Conservation (phyloP, 2,888 invertebrate species). For the Galerucella nymphaeae region DNA sequence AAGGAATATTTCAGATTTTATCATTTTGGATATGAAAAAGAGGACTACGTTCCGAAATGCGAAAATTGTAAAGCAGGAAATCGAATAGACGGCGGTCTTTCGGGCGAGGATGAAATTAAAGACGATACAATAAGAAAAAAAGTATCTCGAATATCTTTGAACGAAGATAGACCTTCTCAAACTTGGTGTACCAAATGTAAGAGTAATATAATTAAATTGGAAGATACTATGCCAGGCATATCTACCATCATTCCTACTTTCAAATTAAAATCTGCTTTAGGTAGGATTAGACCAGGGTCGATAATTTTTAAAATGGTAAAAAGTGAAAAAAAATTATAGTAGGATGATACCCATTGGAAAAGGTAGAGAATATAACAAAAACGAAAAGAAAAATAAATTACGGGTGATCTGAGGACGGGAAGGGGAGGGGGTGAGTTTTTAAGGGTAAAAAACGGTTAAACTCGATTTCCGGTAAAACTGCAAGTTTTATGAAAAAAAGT, state of each 20-base stretch:
- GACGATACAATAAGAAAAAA: conserved; percentile 56
- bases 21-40: conserved; percentile 74
- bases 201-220: conserved; percentile 63
- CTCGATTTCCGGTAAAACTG: too few relatives aligned
- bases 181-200: conserved; percentile 69
- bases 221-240: conserved; percentile 66
- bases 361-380: too few relatives aligned
- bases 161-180: conserved; percentile 51
- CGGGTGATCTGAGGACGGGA: too few relatives aligned
- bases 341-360: too few relatives aligned
- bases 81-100: conserved; percentile 36
- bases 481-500: too few relatives aligned
- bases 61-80: conserved; percentile 46
- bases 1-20: conserved; percentile 69
- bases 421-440: too few relatives aligned
- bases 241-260: conserved; percentile 65
- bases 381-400: too few relatives aligned
- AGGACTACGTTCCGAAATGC: conserved; percentile 63
- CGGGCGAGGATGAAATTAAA: conserved; percentile 42
- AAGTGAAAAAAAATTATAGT: too few relatives aligned
- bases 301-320: too few relatives aligned
- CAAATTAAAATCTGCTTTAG: conserved; percentile 42
- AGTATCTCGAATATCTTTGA: conserved; percentile 61
- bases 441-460: too few relatives aligned
- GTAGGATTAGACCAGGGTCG: too few relatives aligned